A percentile compares a stretch with the other conserved stretches of the same genome.
phyloP scores from a whole-genome alignment of 2,797 vertebrate genomes.

The Eleutherodactylus coqui region DNA sequence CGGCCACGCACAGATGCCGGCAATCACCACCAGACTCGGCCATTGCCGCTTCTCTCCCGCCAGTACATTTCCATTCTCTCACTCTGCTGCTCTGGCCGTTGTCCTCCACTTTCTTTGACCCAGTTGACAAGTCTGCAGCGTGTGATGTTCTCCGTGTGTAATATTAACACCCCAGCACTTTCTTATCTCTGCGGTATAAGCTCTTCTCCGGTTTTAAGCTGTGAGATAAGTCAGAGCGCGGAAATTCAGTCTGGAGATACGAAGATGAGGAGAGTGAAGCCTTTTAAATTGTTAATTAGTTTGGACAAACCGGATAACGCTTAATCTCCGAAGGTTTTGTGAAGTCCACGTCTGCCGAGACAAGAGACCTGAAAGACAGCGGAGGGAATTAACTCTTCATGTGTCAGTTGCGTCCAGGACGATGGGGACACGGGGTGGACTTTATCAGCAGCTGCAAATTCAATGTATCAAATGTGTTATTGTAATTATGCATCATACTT shows the following conservation, averaged over 20 bases:
- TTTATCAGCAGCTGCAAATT: no score
- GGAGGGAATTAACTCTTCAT: constrained; percentile 4
- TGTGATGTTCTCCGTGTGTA: neutral
- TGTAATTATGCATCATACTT: no score
- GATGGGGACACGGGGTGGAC: neutral
- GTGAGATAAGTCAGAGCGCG: constrained; percentile 23
- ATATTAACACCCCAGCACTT: constrained; percentile 27
- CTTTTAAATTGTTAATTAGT: constrained; percentile 49
- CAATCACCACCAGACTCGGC: neutral
- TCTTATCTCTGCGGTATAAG: constrained; percentile 33
- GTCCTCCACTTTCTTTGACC: constrained; percentile 32
- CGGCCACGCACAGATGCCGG: neutral
- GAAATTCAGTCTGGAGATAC: constrained; percentile 27
- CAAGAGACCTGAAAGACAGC: neutral
- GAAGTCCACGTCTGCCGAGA: neutral
- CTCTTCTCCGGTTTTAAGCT: constrained; percentile 1
- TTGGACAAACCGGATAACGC: constrained; percentile 31
- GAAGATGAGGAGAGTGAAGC: neutral
- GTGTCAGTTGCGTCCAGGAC: neutral
- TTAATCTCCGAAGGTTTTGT: constrained; percentile 26
- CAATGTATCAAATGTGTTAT: no score
- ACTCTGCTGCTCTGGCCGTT: no score
- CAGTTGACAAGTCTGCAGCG: neutral
- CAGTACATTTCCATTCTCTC: neutral
- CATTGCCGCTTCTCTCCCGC: neutral